Evolutionary conservation across 2,888 invertebrate genomes (phyloP).

Genomic region (Drosophila anomelani): DNA sequence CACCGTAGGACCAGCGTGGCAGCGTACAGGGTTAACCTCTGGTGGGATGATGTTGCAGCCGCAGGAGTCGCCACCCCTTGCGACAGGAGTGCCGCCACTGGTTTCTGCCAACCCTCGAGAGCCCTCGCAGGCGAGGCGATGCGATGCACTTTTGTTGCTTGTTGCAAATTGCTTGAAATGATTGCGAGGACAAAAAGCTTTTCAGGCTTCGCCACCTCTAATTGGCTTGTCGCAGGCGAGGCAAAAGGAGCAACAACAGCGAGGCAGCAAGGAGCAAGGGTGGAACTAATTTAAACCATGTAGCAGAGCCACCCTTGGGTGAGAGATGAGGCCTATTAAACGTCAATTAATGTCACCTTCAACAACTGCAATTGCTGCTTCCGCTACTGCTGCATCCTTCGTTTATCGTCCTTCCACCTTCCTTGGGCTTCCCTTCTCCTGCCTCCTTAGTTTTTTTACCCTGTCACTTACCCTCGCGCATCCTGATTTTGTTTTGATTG

Average conservation of each 20-base stretch:
- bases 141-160: constrained; percentile 56
- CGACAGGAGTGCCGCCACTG: constrained; percentile 13
- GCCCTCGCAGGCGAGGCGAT: constrained; percentile 6
- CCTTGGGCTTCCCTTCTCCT: background rate
- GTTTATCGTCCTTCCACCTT: background rate
- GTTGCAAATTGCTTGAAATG: constrained; percentile 49
- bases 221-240: constrained; percentile 43
- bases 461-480: constrained; percentile 2
- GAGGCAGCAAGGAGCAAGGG: constrained; percentile 3
- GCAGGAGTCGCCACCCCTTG: constrained; percentile 38
- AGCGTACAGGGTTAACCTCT: constrained; percentile 20
- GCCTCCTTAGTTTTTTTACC: background rate
- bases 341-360: constrained; percentile 78
- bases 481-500: constrained; percentile 70
- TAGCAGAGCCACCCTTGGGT: constrained; percentile 11
- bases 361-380: constrained; percentile 70
- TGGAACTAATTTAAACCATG: constrained; percentile 36
- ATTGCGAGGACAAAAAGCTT: constrained; percentile 37
- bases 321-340: constrained; percentile 59
- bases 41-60: constrained; percentile 44
- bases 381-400: constrained; percentile 42
- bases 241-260: constrained; percentile 1
- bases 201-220: constrained; percentile 42
- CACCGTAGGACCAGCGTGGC: background rate
- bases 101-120: constrained; percentile 4